These are phyloP conservation scores for Lepidochitona cinerea DNA, from an alignment of 2,888 invertebrate genomes.

Conservation along the genomic window DNA sequence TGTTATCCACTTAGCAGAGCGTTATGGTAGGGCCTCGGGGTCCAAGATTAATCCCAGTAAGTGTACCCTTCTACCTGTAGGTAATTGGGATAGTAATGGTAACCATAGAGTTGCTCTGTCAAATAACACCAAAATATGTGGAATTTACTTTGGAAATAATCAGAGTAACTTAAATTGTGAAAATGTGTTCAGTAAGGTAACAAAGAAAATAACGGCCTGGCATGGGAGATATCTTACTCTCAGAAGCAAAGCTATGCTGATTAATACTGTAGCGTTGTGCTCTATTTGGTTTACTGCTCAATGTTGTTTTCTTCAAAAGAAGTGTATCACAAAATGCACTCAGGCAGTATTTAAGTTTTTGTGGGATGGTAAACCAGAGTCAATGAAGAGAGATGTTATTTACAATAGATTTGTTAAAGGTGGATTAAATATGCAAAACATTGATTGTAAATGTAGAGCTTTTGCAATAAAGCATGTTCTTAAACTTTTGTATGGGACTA, in stretches of 20 bases:
- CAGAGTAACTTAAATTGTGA: neutral
- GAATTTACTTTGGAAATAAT: neutral
- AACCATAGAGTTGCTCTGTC: neutral
- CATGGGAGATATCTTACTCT: neutral
- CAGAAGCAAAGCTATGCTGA: neutral
- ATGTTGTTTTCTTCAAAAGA: neutral
- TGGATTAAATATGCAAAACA: neutral
- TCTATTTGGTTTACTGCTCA: neutral
- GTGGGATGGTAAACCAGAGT: neutral
- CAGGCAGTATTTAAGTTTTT: neutral
- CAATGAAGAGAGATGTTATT: neutral
- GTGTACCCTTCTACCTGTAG: constrained; percentile 18
- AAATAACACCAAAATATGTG: neutral
- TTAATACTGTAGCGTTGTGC: neutral
- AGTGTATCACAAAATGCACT: neutral
- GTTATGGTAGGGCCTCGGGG: constrained; percentile 19
- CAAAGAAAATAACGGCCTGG: neutral
- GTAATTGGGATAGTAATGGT: neutral
- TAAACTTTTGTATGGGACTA: neutral
- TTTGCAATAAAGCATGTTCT: neutral
- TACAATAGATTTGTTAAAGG: neutral
- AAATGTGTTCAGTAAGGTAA: neutral
- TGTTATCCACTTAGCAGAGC: neutral
- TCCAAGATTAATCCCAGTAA: constrained; percentile 28
- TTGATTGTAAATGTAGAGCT: neutral